Evolutionary conservation across 2,113 vertebrate species (phyloP).

Genomic region (Eurystomus gularis): DNA sequence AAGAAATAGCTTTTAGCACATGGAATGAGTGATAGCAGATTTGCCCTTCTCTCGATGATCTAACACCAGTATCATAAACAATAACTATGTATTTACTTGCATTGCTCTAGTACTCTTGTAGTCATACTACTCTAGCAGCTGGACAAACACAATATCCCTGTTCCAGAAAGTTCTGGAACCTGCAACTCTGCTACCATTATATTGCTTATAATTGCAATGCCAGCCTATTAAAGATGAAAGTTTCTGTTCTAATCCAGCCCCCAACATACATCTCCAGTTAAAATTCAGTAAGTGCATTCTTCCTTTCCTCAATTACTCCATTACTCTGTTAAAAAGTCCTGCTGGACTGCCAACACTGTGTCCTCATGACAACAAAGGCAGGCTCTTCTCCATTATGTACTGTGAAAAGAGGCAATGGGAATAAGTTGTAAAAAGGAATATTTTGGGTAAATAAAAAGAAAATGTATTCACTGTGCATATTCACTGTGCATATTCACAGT

Average conservation of each 20-base stretch:
- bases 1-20: background rate
- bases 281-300: background rate
- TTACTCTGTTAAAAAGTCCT: background rate
- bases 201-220: background rate
- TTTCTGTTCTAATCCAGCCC: background rate
- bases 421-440: background rate
- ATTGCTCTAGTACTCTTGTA: too few species aligned
- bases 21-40: background rate
- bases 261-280: background rate
- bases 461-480: background rate
- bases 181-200: background rate
- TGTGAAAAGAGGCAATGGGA: background rate
- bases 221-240: background rate
- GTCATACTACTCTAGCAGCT: too few species aligned
- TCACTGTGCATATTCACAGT: too few species aligned
- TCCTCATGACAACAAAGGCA: background rate
- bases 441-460: background rate
- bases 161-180: background rate
- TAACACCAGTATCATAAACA: background rate
- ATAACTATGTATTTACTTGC: background rate
- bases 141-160: background rate
- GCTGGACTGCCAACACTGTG: background rate
- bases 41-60: background rate
- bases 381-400: rapidly evolving
- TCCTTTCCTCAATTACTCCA: background rate